A percentile compares a stretch with the other conserved stretches of the same genome.
Evolutionary conservation across 2,113 vertebrate species (phyloP).

Genomic region (Cynopterus brachyotis): DNA sequence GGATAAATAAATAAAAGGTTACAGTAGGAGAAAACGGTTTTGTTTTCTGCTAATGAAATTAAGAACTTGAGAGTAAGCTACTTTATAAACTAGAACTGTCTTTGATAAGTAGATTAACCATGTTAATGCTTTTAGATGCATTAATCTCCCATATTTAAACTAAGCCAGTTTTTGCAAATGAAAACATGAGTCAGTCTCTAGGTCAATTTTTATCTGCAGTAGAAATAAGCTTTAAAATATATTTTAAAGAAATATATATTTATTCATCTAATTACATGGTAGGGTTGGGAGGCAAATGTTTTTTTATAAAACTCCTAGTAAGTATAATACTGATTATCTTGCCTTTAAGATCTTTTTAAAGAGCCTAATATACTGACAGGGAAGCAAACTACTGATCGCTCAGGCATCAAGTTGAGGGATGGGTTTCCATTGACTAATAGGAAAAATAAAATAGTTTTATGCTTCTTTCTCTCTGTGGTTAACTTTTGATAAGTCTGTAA

Average conservation of each 20-base stretch:
- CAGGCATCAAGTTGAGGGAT: neutral
- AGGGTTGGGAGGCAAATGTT: neutral
- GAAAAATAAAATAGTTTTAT: neutral
- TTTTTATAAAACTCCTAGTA: slow-evolving; percentile 14
- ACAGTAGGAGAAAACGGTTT: neutral
- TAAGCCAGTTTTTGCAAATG: slow-evolving; percentile 35
- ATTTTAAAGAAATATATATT: neutral
- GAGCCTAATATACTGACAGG: neutral
- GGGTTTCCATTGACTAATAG: neutral
- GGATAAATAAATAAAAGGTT: neutral
- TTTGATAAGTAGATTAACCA: slow-evolving; percentile 57
- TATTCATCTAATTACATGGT: neutral
- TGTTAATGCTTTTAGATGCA: slow-evolving; percentile 27
- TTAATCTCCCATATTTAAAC: slow-evolving; percentile 49
- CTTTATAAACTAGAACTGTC: slow-evolving; percentile 9
- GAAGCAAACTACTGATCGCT: neutral
- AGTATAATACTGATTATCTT: neutral
- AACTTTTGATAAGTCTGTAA: neutral
- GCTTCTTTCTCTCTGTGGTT: neutral
- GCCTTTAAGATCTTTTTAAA: neutral
- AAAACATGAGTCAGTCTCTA: neutral
- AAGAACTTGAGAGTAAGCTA: slow-evolving; percentile 55
- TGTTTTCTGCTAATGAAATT: slow-evolving; percentile 54
- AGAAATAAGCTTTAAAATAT: neutral
- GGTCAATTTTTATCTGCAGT: neutral